These are phyloP conservation scores for Calephelis virginiensis DNA, from an alignment of 1,140 invertebrate genomes.

Conservation along the genomic window DNA sequence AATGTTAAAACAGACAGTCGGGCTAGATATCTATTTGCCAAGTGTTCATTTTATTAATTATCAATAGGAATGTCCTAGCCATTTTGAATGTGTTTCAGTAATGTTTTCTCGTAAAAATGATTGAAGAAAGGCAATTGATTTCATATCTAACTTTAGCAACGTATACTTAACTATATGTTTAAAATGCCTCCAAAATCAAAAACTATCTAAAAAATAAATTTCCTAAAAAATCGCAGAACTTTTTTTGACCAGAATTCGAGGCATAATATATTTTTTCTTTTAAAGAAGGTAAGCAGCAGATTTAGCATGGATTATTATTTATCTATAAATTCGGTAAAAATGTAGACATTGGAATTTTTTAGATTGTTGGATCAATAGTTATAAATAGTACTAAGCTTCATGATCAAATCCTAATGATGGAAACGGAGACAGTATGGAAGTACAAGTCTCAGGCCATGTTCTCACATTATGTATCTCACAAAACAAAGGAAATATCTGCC, in stretches of 20 bases:
- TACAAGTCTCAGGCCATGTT: too few species aligned
- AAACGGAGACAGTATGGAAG: too few species aligned
- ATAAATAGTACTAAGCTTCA: too few species aligned
- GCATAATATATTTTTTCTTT: neutral
- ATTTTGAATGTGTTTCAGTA: slow-evolving; percentile 53
- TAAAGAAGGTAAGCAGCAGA: neutral
- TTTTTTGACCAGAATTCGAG: slow-evolving; percentile 2
- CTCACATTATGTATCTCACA: too few species aligned
- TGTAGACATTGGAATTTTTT: too few species aligned
- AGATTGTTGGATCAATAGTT: too few species aligned
- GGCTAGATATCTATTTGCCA: neutral
- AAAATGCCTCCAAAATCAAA: slow-evolving; percentile 11
- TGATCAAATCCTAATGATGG: too few species aligned
- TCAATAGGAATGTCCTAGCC: slow-evolving; percentile 40
- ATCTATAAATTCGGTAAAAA: too few species aligned
- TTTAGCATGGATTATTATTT: neutral
- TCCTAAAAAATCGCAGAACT: neutral
- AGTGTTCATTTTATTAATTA: neutral
- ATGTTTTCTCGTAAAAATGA: slow-evolving; percentile 66
- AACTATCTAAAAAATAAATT: slow-evolving; percentile 1
- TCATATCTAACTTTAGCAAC: slow-evolving; percentile 42
- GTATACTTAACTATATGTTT: slow-evolving; percentile 10
- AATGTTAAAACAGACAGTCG: too few species aligned
- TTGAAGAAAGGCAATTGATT: slow-evolving; percentile 59
- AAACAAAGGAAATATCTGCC: too few species aligned